A percentile compares a stretch with the other conserved stretches of the same genome.
phyloP scores from a whole-genome alignment of 1,140 invertebrate genomes.

The Phymastichus coffea region DNA sequence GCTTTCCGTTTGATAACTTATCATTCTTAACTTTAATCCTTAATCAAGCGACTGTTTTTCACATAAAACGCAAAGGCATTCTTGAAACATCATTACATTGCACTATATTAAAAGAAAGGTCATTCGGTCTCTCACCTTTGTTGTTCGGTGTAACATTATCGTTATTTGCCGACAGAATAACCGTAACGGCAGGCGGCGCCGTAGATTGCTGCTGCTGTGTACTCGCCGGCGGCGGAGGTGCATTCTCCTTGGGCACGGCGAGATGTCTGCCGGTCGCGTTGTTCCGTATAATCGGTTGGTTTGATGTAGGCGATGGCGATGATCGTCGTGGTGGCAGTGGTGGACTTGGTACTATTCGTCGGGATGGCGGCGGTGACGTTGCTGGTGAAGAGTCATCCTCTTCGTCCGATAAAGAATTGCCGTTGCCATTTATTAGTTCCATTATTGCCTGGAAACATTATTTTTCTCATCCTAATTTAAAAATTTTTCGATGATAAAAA shows the following conservation, averaged over 20 bases:
- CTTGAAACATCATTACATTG: background rate
- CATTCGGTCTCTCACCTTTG: slow-evolving; percentile 47
- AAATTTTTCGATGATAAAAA: no score
- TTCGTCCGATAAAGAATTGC: slow-evolving; percentile 49
- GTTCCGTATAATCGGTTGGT: slow-evolving; percentile 35
- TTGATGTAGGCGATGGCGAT: slow-evolving; percentile 58
- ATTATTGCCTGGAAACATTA: slow-evolving; percentile 54
- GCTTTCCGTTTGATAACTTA: no score
- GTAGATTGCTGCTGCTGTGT: slow-evolving; percentile 28
- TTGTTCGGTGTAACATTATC: slow-evolving; percentile 49
- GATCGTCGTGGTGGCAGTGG: slow-evolving; percentile 67
- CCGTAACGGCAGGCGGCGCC: slow-evolving; percentile 41
- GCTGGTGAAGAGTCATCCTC: slow-evolving; percentile 60
- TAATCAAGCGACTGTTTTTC: no score
- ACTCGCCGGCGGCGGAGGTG: slow-evolving; percentile 49
- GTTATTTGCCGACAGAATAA: slow-evolving; percentile 42
- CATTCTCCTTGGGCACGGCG: slow-evolving; percentile 58
- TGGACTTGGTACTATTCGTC: slow-evolving; percentile 58
- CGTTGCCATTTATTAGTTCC: slow-evolving; percentile 45
- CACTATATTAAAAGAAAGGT: background rate
- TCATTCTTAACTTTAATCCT: no score
- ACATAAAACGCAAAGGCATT: no score
- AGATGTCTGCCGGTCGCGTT: slow-evolving; percentile 42
- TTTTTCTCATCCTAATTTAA: no score
- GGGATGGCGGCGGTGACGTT: slow-evolving; percentile 48